These are phyloP conservation scores for Oxygymnocypris stewartii DNA, from an alignment of 2,113 vertebrate genomes.

Conservation along the genomic window DNA sequence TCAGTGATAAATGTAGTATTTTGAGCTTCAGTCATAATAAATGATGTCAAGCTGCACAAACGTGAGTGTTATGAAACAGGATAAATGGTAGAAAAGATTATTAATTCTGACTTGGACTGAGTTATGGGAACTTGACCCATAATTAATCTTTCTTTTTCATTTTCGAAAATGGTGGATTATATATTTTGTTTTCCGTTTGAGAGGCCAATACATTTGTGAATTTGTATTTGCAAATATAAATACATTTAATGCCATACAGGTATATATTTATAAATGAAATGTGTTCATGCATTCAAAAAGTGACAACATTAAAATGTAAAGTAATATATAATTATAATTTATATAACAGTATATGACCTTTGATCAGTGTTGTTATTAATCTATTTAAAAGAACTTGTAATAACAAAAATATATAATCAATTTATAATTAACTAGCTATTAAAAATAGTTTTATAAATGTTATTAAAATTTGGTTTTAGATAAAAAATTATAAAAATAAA, in stretches of 20 bases:
- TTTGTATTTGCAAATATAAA: too few relatives aligned
- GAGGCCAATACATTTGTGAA: neutral
- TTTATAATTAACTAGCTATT: neutral
- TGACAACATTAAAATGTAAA: neutral
- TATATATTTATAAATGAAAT: neutral
- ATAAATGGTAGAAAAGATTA: neutral
- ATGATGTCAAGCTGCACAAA: neutral
- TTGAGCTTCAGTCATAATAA: neutral
- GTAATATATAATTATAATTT: neutral
- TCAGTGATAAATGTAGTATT: neutral
- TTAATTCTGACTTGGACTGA: neutral
- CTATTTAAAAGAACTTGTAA: neutral
- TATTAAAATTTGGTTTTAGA: too few relatives aligned
- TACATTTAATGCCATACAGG: too few relatives aligned
- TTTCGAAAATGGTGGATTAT: neutral
- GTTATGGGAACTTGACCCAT: neutral
- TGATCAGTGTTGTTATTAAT: neutral
- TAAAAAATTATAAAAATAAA: too few relatives aligned
- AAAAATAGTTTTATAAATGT: too few relatives aligned
- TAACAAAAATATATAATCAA: neutral
- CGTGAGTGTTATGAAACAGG: neutral
- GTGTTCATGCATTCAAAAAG: neutral
- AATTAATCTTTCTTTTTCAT: neutral
- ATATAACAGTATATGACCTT: neutral
- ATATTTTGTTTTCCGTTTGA: neutral